These are phyloP conservation scores for Meloidogyne floridensis DNA, from an alignment of 1,140 invertebrate genomes.

Conservation along the genomic window DNA sequence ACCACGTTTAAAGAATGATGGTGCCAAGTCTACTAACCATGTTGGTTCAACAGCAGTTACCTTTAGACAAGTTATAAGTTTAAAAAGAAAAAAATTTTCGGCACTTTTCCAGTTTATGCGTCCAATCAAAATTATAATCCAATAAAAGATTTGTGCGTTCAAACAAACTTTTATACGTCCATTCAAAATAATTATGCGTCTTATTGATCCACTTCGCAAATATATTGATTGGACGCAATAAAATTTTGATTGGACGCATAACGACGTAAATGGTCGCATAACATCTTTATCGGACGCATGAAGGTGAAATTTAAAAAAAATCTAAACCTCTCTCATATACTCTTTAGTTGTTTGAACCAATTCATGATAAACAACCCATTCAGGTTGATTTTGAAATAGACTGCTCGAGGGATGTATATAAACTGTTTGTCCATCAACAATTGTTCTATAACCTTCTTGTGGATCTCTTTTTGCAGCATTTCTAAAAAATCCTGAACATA, in stretches of 20 bases:
- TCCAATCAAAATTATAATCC: too few species aligned
- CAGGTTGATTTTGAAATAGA: slow-evolving; percentile 93
- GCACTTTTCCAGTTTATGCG: too few species aligned
- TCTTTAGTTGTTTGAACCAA: slow-evolving; percentile 98
- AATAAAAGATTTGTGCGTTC: too few species aligned
- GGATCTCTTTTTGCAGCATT: slow-evolving; percentile 99
- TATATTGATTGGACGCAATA: too few species aligned
- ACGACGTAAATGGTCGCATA: too few species aligned
- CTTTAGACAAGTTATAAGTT: slow-evolving; percentile 41
- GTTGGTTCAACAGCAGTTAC: slow-evolving; percentile 94
- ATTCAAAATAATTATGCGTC: too few species aligned
- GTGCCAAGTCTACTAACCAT: slow-evolving; percentile 98
- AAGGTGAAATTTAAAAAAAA: background rate
- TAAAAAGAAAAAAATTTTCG: background rate
- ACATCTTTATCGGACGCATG: too few species aligned
- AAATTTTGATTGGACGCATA: too few species aligned
- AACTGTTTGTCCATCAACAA: slow-evolving; percentile 95
- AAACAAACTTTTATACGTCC: too few species aligned
- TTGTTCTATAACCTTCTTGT: slow-evolving; percentile 94
- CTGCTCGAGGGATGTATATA: slow-evolving; percentile 98
- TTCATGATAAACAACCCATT: slow-evolving; percentile 99
- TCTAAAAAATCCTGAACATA: slow-evolving; percentile 97
- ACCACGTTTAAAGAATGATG: slow-evolving; percentile 98
- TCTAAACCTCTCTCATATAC: slow-evolving; percentile 91
- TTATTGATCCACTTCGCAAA: too few species aligned